Percentiles rank a stretch among this genome's conserved stretches.
Evolutionary conservation across 1,140 invertebrate species (phyloP).

Genomic region (Himalopsyche phryganea): DNA sequence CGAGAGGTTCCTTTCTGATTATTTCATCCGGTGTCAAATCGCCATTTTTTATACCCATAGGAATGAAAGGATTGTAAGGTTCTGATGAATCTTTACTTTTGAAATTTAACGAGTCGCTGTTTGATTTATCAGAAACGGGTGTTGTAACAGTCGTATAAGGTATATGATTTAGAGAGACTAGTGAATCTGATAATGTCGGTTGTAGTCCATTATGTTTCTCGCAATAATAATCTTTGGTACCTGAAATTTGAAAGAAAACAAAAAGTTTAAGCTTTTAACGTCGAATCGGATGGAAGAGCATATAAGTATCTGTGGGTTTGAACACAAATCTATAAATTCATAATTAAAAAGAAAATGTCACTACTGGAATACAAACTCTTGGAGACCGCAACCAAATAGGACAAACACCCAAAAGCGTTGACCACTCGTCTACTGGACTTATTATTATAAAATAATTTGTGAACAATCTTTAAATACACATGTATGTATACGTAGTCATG

Average conservation of each 20-base stretch:
- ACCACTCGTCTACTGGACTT: too few relatives aligned
- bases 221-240: constrained; percentile 30
- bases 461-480: too few relatives aligned
- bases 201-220: constrained; percentile 31
- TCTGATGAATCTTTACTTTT: constrained; percentile 21
- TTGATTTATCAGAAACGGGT: constrained; percentile 22
- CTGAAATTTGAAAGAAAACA: constrained; percentile 24
- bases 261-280: too few relatives aligned
- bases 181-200: constrained; percentile 28
- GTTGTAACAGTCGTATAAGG: constrained; percentile 13
- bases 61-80: constrained; percentile 4
- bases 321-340: too few relatives aligned
- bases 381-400: too few relatives aligned
- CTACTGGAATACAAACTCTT: too few relatives aligned
- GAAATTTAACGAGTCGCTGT: constrained; percentile 25
- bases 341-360: too few relatives aligned
- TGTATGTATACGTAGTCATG: too few relatives aligned
- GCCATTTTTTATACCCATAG: neutral
- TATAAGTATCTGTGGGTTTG: too few relatives aligned
- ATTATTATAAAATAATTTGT: too few relatives aligned
- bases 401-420: too few relatives aligned
- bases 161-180: constrained; percentile 25
- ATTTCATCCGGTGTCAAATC: constrained; percentile 7
- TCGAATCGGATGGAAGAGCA: too few relatives aligned
- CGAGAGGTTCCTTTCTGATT: constrained; percentile 1